phyloP scores from a whole-genome alignment of 2,113 vertebrate genomes.

The Lipophrys pholis region DNA sequence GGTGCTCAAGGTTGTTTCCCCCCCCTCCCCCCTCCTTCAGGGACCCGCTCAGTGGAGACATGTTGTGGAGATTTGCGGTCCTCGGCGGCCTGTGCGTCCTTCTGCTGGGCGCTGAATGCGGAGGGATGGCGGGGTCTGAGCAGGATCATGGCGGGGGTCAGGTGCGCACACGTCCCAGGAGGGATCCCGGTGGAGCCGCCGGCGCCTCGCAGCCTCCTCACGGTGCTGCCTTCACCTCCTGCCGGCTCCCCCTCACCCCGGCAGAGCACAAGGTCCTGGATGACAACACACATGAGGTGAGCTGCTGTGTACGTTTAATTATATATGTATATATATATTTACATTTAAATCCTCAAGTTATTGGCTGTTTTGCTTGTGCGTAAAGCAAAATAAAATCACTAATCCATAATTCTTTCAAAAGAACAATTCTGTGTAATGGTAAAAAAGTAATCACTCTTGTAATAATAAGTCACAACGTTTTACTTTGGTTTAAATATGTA shows the following conservation, averaged over 20 bases:
- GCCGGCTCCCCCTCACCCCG: conserved; percentile 64
- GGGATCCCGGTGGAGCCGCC: conserved; percentile 38
- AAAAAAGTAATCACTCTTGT: too few relatives aligned
- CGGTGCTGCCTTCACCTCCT: conserved; percentile 66
- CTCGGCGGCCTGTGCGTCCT: conserved; percentile 34
- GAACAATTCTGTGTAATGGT: too few relatives aligned
- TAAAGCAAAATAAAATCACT: too few relatives aligned
- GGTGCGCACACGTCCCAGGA: conserved; percentile 42
- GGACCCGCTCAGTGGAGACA: conserved; percentile 17
- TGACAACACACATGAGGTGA: conserved; percentile 82
- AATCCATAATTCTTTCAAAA: too few relatives aligned
- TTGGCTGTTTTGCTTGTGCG: neutral
- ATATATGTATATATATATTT: too few relatives aligned
- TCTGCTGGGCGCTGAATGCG: conserved; percentile 25
- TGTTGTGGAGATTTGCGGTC: conserved; percentile 57
- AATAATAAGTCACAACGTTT: too few relatives aligned
- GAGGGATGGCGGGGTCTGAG: conserved; percentile 18
- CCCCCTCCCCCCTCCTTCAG: neutral
- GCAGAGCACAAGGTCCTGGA: conserved; percentile 71
- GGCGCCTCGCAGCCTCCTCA: conserved; percentile 5
- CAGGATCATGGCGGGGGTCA: conserved; percentile 21
- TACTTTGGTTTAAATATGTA: too few relatives aligned
- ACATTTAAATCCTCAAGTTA: neutral
- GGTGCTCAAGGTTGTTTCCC: neutral
- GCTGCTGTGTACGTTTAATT: too few relatives aligned